Base-by-base conservation (phyloP, 2,113 vertebrate species). In the Ammodytes dubius region DNA sequence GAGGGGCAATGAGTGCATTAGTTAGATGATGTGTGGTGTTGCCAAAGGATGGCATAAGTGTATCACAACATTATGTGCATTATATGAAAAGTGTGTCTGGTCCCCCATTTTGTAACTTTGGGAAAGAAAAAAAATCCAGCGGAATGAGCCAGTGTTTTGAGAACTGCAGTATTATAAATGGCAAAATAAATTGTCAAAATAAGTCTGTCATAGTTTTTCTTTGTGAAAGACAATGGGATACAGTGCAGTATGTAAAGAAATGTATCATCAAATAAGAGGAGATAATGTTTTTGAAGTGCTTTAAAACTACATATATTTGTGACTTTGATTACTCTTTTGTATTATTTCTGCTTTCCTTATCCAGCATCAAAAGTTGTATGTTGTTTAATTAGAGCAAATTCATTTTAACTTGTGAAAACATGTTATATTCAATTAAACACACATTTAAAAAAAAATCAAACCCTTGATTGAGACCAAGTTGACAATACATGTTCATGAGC, bases 331-430 rank as follows among this genome's bases (percentile, higher is more conserved):
- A 89, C 89, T 82, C 37, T 86, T 91, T 92, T 86, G 61, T 74
- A 91, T 90, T 74, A 85, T 90, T 78, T 76, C 19, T 6, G 5
- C 9, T 85, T 84, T 72, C 15, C 59, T 79, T 75, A 82, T 56
- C 71, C 14, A 60, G 84, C 67, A 70, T 83, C 35, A 45, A 77
- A 89, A 68, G 11, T 11, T 68, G 76, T 84, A 42, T 76, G 88
- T 82, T 92, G 77, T 83, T 92, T 77, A 91, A 90, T 89, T 90
- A 93, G 85, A 81, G 74, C 80, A 54, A 71, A 70, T 76, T 72
- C 46, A 75, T 66, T 85, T 5, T 83, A 74, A 70, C 67, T 3
- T 47, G 27, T 71, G 45, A 37, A 45, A 43, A 69, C 27, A 27
- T 58, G 45, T 86, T 13, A 19, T 11, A 13, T 78, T 68, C 3